Conservation (phyloP, 2,113 vertebrate genomes). For the Periophthalmodon schlosseri region DNA sequence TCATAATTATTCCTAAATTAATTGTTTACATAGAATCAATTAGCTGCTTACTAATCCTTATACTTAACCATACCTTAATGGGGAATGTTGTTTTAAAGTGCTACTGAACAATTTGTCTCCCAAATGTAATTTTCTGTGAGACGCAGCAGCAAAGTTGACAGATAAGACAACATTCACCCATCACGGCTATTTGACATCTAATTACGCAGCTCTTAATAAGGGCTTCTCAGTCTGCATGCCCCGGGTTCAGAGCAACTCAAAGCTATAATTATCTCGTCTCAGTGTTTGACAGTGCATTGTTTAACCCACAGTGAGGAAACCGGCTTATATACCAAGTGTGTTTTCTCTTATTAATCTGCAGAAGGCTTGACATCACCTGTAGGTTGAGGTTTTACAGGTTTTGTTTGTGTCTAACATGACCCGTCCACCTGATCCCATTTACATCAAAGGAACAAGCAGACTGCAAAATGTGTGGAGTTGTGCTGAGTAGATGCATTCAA, state of each 20-base stretch:
- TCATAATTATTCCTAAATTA: not conserved
- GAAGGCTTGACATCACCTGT: constrained; percentile 55
- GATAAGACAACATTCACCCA: constrained; percentile 70
- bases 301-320: constrained; percentile 71
- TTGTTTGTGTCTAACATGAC: constrained; percentile 60
- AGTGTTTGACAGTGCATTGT: constrained; percentile 73
- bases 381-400: constrained; percentile 50
- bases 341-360: constrained; percentile 69
- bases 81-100: not conserved
- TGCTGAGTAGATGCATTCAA: not conserved
- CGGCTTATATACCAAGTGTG: constrained; percentile 54
- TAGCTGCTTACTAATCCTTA: not conserved
- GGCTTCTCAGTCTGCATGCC: constrained; percentile 68
- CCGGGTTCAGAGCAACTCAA: constrained; percentile 68
- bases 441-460: constrained; percentile 27
- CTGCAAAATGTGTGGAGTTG: not conserved
- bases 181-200: constrained; percentile 70
- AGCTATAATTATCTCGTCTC: constrained; percentile 80
- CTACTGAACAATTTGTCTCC: constrained; percentile 25
- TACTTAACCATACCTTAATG: not conserved
- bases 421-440: constrained; percentile 38
- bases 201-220: constrained; percentile 79
- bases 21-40: not conserved
- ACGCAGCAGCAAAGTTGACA: constrained; percentile 53
- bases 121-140: constrained; percentile 38